Conservation (phyloP, 1,140 invertebrate genomes). For the Hyles vespertilio region DNA sequence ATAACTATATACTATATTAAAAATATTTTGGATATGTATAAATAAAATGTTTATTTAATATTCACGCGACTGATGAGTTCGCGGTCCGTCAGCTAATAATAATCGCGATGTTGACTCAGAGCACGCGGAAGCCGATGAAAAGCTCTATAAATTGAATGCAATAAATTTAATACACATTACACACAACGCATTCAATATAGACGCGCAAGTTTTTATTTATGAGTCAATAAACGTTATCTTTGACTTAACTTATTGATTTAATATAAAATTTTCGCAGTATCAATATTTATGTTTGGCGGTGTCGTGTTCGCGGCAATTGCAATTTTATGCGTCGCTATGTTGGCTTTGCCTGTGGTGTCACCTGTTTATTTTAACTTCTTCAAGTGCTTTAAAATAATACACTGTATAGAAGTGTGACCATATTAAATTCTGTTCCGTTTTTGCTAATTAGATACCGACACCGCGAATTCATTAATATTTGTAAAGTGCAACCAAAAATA, state of each 20-base stretch:
- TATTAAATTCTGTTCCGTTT: too few relatives aligned
- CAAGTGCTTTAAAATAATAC: too few relatives aligned
- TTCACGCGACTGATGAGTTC: conserved; percentile 14
- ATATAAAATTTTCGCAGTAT: not conserved
- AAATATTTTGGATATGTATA: not conserved
- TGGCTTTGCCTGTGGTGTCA: too few relatives aligned
- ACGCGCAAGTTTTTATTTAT: not conserved
- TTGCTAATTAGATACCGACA: too few relatives aligned
- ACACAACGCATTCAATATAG: not conserved
- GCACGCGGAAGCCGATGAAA: conserved; percentile 56
- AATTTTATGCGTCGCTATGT: not conserved
- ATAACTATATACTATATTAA: too few relatives aligned
- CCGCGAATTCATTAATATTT: too few relatives aligned
- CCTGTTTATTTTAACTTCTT: too few relatives aligned
- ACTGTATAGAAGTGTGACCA: too few relatives aligned
- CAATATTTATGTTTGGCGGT: not conserved
- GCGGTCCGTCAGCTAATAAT: conserved; percentile 62
- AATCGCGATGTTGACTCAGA: conserved; percentile 43
- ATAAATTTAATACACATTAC: conserved; percentile 42
- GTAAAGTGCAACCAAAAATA: too few relatives aligned
- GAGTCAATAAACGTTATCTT: too few relatives aligned
- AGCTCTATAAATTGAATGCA: conserved; percentile 52
- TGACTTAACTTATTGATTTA: too few relatives aligned
- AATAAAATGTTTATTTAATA: conserved; percentile 3
- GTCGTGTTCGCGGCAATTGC: conserved; percentile 1